Percentiles rank a stretch among this genome's conserved stretches.
These are phyloP conservation scores for Drosophila subobscura DNA, from an alignment of 1,140 invertebrate genomes.

Conservation along the genomic window DNA sequence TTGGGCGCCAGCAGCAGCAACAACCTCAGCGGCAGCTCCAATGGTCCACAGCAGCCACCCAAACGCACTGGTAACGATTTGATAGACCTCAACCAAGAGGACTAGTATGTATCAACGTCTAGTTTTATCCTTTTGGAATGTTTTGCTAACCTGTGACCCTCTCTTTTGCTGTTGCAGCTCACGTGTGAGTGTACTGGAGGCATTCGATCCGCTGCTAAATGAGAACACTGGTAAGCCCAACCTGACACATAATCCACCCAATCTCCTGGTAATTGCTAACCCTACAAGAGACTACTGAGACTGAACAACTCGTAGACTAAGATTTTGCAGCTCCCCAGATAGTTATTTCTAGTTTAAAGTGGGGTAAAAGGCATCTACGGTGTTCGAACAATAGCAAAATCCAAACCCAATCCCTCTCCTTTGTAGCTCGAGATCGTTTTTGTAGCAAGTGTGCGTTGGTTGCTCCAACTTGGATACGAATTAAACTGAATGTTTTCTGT, in stretches of 20 bases:
- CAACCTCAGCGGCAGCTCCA: constrained; percentile 7
- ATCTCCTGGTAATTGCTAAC: too few species aligned
- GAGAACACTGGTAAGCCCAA: constrained; percentile 71
- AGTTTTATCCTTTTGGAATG: neutral
- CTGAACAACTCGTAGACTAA: too few species aligned
- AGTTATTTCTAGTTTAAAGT: too few species aligned
- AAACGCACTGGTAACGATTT: constrained; percentile 82
- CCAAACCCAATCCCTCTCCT: neutral
- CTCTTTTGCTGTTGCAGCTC: constrained; percentile 62
- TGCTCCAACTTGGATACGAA: constrained; percentile 25
- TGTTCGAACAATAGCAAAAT: too few species aligned
- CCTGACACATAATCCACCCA: constrained; percentile 1
- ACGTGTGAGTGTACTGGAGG: constrained; percentile 91
- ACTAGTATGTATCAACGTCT: constrained; percentile 56
- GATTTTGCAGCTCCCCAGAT: too few species aligned
- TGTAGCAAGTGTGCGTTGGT: constrained; percentile 4
- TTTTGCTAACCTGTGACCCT: constrained; percentile 7
- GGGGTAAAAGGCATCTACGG: too few species aligned
- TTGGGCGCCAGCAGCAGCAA: constrained; percentile 4
- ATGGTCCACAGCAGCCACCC: constrained; percentile 23
- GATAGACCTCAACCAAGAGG: constrained; percentile 84
- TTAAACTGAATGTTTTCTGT: constrained; percentile 62
- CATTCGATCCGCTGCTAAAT: constrained; percentile 91
- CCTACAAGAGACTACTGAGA: too few species aligned
- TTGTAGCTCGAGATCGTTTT: neutral